Evolutionary conservation across 2,797 vertebrate species (phyloP).

Genomic region (Sebastes itinus): DNA sequence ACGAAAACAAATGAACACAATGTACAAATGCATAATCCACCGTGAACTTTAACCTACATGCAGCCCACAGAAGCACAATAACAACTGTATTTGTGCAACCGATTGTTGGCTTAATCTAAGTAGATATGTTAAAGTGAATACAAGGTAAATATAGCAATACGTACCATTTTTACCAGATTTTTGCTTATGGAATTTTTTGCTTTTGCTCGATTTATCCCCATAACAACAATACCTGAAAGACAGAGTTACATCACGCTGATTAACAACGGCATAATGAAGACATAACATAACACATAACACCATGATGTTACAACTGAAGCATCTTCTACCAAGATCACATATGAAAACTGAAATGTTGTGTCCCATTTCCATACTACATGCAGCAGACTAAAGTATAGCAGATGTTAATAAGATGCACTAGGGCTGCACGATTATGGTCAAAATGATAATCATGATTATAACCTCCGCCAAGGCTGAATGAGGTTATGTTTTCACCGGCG

Average conservation of each 20-base stretch:
- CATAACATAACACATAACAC: background rate
- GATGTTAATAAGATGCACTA: too few relatives aligned
- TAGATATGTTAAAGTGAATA: background rate
- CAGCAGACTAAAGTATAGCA: too few relatives aligned
- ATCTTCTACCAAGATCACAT: background rate
- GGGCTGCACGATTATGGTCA: too few relatives aligned
- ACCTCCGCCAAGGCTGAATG: too few relatives aligned
- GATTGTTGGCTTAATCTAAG: background rate
- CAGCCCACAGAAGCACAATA: background rate
- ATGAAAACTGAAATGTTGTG: background rate
- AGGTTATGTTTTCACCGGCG: too few relatives aligned
- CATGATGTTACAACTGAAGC: background rate
- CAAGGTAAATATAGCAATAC: conserved; percentile 50
- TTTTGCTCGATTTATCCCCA: conserved; percentile 94
- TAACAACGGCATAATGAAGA: background rate
- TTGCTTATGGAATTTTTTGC: conserved; percentile 97
- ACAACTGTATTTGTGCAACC: background rate
- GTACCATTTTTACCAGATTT: conserved; percentile 93
- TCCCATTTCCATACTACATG: background rate
- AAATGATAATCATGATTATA: too few relatives aligned
- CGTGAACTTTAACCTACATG: background rate
- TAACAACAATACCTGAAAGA: conserved; percentile 92
- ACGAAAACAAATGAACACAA: background rate
- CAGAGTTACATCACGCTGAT: background rate
- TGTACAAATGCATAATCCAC: too few relatives aligned